phyloP scores from a whole-genome alignment of 2,797 vertebrate species.

The Periparus ater region DNA sequence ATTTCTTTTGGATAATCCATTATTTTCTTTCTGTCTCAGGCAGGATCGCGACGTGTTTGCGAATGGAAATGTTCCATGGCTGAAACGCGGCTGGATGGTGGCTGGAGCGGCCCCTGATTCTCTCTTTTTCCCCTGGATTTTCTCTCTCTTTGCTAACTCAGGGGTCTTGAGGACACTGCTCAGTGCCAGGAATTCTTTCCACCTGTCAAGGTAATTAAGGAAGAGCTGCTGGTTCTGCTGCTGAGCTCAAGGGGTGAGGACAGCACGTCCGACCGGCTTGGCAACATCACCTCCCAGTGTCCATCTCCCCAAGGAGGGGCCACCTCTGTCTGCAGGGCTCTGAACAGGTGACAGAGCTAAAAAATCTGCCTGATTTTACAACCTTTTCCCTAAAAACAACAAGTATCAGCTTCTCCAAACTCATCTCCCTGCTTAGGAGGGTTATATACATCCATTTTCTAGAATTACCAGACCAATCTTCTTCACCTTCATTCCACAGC shows the following conservation, averaged over 20 bases:
- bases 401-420: fast-evolving
- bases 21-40: constrained; percentile 35
- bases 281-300: background rate
- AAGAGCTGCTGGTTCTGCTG: background rate
- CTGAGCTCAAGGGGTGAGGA: background rate
- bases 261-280: background rate
- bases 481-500: background rate
- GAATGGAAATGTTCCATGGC: background rate
- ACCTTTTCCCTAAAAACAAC: background rate
- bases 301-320: background rate
- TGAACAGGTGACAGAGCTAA: background rate
- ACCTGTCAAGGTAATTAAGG: background rate
- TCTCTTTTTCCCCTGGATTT: fast-evolving
- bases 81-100: background rate
- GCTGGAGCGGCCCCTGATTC: background rate
- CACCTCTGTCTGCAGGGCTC: fast-evolving
- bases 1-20: constrained; percentile 30
- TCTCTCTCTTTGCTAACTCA: background rate
- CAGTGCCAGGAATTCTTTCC: background rate
- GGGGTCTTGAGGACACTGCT: background rate
- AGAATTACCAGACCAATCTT: background rate
- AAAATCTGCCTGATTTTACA: background rate
- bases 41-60: background rate
- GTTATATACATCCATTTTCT: fast-evolving
- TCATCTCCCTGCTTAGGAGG: background rate